Conservation (phyloP, 2,113 vertebrate species). For the Lanius ludovicianus region DNA sequence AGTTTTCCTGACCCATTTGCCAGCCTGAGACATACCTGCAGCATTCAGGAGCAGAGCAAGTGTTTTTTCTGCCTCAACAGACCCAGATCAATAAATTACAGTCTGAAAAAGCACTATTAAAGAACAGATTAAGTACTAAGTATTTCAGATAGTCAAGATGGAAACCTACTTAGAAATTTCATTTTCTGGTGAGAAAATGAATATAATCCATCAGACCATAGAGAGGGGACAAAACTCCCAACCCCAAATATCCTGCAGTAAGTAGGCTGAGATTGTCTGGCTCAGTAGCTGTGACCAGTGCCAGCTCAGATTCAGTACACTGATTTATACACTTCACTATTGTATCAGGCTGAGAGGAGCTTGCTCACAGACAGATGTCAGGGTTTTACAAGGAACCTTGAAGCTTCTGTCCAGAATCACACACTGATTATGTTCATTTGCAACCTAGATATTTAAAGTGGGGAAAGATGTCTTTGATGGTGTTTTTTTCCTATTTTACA, state of each 20-base stretch:
- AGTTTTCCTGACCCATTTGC: neutral
- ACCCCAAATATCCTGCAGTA: neutral
- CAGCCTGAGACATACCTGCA: neutral
- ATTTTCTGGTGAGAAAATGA: neutral
- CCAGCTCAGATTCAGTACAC: neutral
- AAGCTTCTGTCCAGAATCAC: neutral
- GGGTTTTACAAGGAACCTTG: neutral
- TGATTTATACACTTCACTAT: neutral
- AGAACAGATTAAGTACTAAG: neutral
- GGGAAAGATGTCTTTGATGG: neutral
- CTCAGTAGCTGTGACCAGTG: neutral
- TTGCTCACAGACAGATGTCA: neutral
- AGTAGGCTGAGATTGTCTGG: neutral
- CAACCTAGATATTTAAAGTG: neutral
- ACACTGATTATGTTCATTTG: neutral
- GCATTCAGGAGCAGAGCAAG: neutral
- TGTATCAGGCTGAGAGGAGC: neutral
- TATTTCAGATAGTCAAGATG: neutral
- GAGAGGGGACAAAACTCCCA: accelerated
- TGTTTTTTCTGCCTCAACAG: neutral
- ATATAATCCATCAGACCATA: neutral
- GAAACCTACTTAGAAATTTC: neutral
- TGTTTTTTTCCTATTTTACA: neutral
- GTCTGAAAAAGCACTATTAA: neutral
- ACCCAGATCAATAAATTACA: neutral